These are phyloP conservation scores for Trissolcus japonicus DNA, from an alignment of 2,888 invertebrate genomes.

Conservation along the genomic window DNA sequence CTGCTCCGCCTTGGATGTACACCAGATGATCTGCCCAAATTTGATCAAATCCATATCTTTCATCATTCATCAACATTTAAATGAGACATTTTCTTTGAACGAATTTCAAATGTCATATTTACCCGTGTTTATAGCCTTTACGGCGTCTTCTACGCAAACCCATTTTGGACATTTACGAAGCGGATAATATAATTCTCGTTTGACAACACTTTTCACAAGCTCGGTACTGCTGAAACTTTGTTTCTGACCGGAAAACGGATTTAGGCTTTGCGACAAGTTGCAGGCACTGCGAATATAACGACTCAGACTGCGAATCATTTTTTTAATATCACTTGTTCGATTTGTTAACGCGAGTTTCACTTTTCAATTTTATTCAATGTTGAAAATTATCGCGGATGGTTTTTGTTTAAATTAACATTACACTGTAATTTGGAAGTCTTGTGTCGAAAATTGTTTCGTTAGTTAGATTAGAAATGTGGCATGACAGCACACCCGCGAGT, in stretches of 20 bases:
- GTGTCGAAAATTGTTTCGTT: background rate
- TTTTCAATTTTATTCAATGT: too few relatives aligned
- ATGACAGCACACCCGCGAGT: too few relatives aligned
- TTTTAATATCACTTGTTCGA: too few relatives aligned
- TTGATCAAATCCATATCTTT: constrained; percentile 20
- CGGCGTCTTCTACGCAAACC: constrained; percentile 71
- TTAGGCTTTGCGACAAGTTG: too few relatives aligned
- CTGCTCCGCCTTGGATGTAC: constrained; percentile 81
- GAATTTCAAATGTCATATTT: too few relatives aligned
- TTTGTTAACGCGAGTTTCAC: too few relatives aligned
- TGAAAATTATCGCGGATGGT: background rate
- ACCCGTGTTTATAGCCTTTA: constrained; percentile 70
- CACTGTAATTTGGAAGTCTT: constrained; percentile 19
- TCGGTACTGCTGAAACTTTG: background rate
- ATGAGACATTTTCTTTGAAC: too few relatives aligned
- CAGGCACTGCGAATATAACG: too few relatives aligned
- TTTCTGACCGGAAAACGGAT: background rate
- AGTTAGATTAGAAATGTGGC: too few relatives aligned
- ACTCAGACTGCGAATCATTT: too few relatives aligned
- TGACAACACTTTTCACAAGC: background rate
- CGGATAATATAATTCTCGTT: constrained; percentile 59
- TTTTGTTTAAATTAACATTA: constrained; percentile 9
- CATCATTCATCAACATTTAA: background rate
- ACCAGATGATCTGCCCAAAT: constrained; percentile 77
- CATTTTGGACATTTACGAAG: constrained; percentile 69